Evolutionary conservation across 2,888 invertebrate species (phyloP), one percentile per base, ranked within the genome.

Genomic region (Thumatha senex): DNA sequence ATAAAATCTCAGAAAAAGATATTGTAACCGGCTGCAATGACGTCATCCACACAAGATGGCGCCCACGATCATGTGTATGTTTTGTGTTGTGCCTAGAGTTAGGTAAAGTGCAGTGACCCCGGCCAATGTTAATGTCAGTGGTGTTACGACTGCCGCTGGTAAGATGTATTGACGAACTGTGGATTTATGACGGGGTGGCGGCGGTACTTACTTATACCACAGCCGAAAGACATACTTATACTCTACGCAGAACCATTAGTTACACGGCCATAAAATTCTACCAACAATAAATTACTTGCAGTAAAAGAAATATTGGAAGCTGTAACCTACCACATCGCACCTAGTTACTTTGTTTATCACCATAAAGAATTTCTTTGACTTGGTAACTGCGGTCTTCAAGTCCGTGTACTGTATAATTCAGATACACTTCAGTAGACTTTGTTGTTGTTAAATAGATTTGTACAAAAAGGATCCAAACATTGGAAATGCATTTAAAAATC

Each of bases 91-190:
- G 67, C 54, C 64, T 70, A 70, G 73, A 69, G 74, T 77, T 80
- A 76, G 76, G 76, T 76, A 76, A 77, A 80, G 86, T 76, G 72
- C 83, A 80, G 60, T 84, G 86, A 86, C 84, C 86, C 75, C 72
- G 55, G 36, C 72, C 78, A 82, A 84, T 82, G 84, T 83, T 84
- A 84, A 84, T 84, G 83, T 84, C 84, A 84, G 79, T 78, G 84
- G 81, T 78, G 80, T 78, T 73, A 71, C 63, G 70, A 57, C 53
- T 54, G 49, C 46, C 30, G 30, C 30, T 14, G 51, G 42, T 56
- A 57, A 66, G 63, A 69, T 58, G 69, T 72, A 75, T 72, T 65
- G 70, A 71, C 63, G 63, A 51, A 35, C 56, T 51, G 56, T 58
- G 41, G 46, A 48, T 58, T 58, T 65, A 61, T 46, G 48, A 49